These are phyloP conservation scores for Chionis minor DNA, from an alignment of 2,113 vertebrate species.

Conservation along the genomic window DNA sequence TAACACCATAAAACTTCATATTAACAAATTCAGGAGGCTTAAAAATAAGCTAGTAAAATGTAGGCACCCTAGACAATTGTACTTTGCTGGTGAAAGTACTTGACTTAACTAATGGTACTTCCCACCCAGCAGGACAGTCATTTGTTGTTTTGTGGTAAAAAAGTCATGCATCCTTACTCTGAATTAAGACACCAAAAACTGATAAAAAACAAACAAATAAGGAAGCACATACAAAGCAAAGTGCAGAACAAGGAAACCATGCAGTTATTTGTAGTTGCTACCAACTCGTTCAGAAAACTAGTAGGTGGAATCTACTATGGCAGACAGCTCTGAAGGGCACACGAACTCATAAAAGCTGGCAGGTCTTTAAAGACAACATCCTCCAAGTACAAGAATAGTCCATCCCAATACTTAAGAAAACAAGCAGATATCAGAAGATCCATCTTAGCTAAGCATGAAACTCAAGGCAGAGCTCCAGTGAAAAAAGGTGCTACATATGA, in stretches of 20 bases:
- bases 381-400: background rate
- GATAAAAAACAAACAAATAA: background rate
- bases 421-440: background rate
- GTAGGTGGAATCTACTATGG: background rate
- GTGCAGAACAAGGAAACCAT: background rate
- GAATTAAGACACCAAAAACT: background rate
- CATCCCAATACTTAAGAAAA: background rate
- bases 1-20: background rate
- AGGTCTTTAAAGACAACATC: background rate
- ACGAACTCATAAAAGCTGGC: background rate
- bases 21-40: background rate
- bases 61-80: background rate
- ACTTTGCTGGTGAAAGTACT: background rate
- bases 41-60: background rate
- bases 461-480: background rate
- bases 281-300: background rate
- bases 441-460: background rate
- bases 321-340: background rate
- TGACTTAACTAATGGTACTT: background rate
- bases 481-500: background rate
- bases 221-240: background rate
- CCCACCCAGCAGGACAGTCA: background rate
- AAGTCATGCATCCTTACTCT: background rate
- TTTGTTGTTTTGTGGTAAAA: background rate
- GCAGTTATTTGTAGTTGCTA: background rate